Conservation (phyloP, 2,888 invertebrate species). For the Coenonympha arcania region DNA sequence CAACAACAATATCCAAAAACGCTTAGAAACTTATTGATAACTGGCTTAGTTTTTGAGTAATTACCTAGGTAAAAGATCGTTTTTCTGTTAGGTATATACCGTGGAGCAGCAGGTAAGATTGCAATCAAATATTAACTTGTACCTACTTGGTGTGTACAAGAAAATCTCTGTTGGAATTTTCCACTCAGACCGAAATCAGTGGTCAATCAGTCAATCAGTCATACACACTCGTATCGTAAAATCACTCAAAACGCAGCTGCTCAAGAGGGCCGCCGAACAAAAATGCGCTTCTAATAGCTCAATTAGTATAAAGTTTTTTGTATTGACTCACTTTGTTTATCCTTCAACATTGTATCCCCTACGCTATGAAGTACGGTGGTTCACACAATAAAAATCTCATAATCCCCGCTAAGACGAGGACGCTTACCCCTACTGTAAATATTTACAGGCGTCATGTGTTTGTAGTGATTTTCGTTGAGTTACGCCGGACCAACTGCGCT, state of each 20-base stretch:
- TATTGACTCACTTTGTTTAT: slow-evolving; percentile 19
- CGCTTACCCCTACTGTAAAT: slow-evolving; percentile 52
- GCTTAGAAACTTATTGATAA: too few species aligned
- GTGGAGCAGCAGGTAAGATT: too few species aligned
- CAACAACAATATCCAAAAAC: too few species aligned
- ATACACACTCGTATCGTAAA: too few species aligned
- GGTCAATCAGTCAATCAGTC: too few species aligned
- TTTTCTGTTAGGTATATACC: too few species aligned
- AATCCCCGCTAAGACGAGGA: slow-evolving; percentile 40
- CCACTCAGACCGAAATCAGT: too few species aligned
- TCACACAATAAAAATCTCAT: slow-evolving; percentile 62
- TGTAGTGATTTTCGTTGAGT: slow-evolving; percentile 35
- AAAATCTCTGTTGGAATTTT: too few species aligned
- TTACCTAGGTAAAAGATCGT: too few species aligned
- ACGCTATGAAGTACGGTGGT: slow-evolving; percentile 39
- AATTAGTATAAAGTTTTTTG: slow-evolving; percentile 16
- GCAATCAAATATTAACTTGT: too few species aligned
- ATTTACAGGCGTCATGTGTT: slow-evolving; percentile 58
- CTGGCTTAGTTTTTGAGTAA: too few species aligned
- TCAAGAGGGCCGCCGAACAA: slow-evolving; percentile 3
- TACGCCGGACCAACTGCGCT: slow-evolving; percentile 19
- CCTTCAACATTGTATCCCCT: slow-evolving; percentile 21
- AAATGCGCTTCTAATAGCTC: slow-evolving; percentile 7
- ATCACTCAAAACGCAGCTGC: not conserved
- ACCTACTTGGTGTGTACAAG: too few species aligned